phyloP scores from a whole-genome alignment of 2,113 vertebrate genomes.

The Vireo altiloquus region DNA sequence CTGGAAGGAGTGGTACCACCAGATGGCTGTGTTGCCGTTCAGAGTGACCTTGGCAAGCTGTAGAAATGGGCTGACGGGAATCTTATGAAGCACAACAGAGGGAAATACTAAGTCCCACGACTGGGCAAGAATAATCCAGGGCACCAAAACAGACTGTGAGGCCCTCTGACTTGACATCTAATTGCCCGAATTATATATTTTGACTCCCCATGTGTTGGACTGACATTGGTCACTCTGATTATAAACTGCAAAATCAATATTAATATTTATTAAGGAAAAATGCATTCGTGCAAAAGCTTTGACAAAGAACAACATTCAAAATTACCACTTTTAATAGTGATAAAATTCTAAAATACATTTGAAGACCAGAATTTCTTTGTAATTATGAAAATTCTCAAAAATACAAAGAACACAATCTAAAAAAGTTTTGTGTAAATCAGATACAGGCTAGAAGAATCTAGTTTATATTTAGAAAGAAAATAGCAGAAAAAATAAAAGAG shows the following conservation, averaged over 20 bases:
- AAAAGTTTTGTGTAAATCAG: background rate
- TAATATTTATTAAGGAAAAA: background rate
- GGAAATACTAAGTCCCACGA: background rate
- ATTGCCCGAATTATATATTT: background rate
- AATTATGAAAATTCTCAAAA: background rate
- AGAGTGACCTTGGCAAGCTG: background rate
- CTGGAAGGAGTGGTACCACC: background rate
- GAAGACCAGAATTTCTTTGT: background rate
- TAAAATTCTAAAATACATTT: background rate
- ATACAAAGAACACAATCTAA: background rate
- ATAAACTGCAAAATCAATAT: background rate
- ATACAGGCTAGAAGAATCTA: background rate
- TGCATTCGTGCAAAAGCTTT: background rate
- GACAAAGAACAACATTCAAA: background rate
- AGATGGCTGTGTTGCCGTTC: background rate
- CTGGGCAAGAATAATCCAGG: background rate
- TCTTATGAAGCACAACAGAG: background rate
- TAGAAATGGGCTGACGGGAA: background rate
- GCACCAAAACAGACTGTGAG: background rate
- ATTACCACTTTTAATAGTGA: fast-evolving
- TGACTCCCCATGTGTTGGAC: background rate
- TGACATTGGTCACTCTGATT: background rate
- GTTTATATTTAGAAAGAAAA: background rate
- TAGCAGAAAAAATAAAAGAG: background rate
- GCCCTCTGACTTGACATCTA: background rate